These are phyloP conservation scores for Montipora capricornis DNA, from an alignment of 64 coral and sea anemone genomes.

Conservation along the genomic window DNA sequence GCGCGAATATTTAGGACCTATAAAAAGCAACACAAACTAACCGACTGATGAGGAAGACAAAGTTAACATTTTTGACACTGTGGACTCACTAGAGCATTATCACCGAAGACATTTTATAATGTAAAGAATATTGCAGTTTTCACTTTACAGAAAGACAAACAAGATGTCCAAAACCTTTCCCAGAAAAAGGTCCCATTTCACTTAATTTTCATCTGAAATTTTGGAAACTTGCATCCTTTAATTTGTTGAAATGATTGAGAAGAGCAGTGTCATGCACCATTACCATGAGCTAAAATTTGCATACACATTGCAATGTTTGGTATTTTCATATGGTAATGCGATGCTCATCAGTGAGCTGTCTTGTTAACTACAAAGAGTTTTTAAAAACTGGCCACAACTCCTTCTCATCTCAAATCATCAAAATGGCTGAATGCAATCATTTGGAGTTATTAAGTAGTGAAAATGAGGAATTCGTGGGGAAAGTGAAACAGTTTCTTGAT, in stretches of 20 bases:
- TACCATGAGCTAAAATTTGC: not conserved
- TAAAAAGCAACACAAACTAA: too few relatives aligned
- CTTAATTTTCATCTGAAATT: not conserved
- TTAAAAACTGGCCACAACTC: not conserved
- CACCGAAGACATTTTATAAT: too few relatives aligned
- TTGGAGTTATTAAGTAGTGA: not conserved
- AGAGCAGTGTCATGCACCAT: slow-evolving; percentile 4
- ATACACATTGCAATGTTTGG: not conserved
- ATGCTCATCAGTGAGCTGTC: not conserved
- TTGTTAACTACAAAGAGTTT: not conserved
- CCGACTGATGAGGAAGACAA: too few relatives aligned
- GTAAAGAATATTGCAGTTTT: too few relatives aligned
- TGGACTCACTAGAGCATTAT: too few relatives aligned
- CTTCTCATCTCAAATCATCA: not conserved
- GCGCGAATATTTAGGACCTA: too few relatives aligned
- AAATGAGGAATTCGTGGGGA: not conserved
- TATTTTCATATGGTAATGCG: not conserved
- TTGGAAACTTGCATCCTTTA: not conserved
- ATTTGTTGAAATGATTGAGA: not conserved
- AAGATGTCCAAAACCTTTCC: too few relatives aligned
- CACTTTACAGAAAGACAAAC: too few relatives aligned
- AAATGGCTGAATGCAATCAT: slow-evolving; percentile 6
- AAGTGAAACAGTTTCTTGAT: slow-evolving; percentile 9
- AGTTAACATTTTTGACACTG: too few relatives aligned
- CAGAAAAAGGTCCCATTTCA: not conserved